phyloP scores from a whole-genome alignment of 2,113 vertebrate genomes.

The Pelecanoides urinatrix region DNA sequence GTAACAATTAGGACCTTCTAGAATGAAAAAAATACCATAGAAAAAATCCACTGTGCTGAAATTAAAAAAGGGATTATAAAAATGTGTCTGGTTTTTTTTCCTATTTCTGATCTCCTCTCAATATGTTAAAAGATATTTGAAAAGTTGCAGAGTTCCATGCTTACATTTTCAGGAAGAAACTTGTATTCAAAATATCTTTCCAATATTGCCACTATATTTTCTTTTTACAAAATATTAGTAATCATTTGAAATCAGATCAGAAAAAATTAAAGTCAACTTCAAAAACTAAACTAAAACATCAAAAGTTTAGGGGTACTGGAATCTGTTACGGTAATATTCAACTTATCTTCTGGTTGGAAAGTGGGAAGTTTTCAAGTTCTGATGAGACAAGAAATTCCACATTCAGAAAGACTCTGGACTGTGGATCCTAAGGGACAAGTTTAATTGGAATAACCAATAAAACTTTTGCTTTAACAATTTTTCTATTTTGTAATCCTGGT shows the following conservation, averaged over 20 bases:
- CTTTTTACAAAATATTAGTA: background rate
- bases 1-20: background rate
- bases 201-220: background rate
- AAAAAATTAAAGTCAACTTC: background rate
- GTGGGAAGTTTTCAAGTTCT: background rate
- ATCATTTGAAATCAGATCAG: background rate
- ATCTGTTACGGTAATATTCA: background rate
- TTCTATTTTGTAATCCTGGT: background rate
- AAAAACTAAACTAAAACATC: background rate
- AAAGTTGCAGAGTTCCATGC: background rate
- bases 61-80: background rate
- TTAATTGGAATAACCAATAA: background rate
- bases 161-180: background rate
- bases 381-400: background rate
- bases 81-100: background rate
- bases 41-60: background rate
- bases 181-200: background rate
- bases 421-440: background rate
- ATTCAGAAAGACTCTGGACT: background rate
- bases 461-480: background rate
- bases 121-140: background rate
- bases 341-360: background rate
- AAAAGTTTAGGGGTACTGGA: background rate
- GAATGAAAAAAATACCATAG: background rate
- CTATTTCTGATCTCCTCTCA: background rate